Evolutionary conservation across 1,140 invertebrate species (phyloP), one percentile per base, ranked within the genome.

Genomic region (Spodoptera litura): DNA sequence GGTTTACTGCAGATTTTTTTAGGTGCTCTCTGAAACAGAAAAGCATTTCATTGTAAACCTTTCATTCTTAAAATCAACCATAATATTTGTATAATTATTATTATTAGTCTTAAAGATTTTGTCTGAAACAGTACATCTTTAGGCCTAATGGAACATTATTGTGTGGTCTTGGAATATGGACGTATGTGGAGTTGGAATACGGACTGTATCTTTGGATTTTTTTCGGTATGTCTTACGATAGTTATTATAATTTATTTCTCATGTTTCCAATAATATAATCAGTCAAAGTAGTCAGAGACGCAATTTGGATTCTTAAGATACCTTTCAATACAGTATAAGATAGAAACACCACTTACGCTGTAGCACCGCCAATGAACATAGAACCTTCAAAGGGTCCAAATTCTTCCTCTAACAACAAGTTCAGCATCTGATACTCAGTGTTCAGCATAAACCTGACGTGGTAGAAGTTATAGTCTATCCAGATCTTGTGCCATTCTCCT

Each of bases 371-470:
- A 84, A 98, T 98, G 84, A 98, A 98, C 96, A 98, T 98, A 68
- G 97, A 98, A 4, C 98, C 98, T 94, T 98, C 98, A 91, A 98
- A 98, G 0, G 97, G 97, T 8, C 97, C 98, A 89, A 98, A 98
- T 85, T 98, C 97, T 87, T 98, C 97, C 89, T 98, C 97, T 15
- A 97, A 96, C 74, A 97, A 92, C 53, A 98, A 93, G 94, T 98
- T 97, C 3, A 98, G 96, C 97, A 98, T 98, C 94, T 97, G 96
- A 83, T 96, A 97, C 84, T 98, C 97, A 44, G 97, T 97, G 88
- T 99, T 99, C 72, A 99, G 97, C 96, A 98, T 98, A 89, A 99
- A 98, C 74, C 98, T 94, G n/a, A 99, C 98, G 90, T 99, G 98
- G 91, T 98, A 97, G 87, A 97, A 96, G 92, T 99, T 98, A 87